A percentile compares a stretch with the other conserved stretches of the same genome.
Conservation (phyloP, 2,797 vertebrate genomes). For the Pteronotus mesoamericanus region DNA sequence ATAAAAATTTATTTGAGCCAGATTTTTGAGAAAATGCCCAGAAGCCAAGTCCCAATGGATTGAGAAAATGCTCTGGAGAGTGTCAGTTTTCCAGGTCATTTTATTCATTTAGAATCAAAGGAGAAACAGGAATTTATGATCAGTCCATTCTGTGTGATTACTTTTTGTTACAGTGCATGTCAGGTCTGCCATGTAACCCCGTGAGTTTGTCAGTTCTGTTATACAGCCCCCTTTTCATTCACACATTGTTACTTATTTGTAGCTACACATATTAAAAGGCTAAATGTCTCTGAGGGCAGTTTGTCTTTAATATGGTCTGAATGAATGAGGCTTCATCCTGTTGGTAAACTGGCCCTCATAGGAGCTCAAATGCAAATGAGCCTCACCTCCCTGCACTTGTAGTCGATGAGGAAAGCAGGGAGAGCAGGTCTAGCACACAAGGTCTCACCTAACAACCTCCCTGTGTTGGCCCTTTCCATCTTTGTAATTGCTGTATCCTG, state of each 20-base stretch:
- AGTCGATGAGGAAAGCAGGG: not conserved
- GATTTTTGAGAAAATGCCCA: not conserved
- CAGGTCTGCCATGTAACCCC: not conserved
- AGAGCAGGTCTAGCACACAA: not conserved
- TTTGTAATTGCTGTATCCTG: conserved; percentile 73
- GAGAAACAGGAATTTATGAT: not conserved
- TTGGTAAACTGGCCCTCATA: not conserved
- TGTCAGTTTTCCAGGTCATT: not conserved
- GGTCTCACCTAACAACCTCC: not conserved
- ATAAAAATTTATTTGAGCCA: not conserved
- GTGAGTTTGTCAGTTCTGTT: not conserved
- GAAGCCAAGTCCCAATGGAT: not conserved
- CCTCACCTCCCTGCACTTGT: not conserved
- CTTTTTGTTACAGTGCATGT: not conserved
- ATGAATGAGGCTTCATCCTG: conserved; percentile 9
- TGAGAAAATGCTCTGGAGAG: not conserved
- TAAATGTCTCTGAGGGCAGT: conserved; percentile 32
- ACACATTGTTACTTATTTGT: not conserved
- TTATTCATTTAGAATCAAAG: not conserved
- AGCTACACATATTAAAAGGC: conserved; percentile 38
- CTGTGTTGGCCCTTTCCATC: not conserved
- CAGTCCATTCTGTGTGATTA: too few relatives aligned
- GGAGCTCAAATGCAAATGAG: conserved; percentile 35
- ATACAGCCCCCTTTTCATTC: not conserved
- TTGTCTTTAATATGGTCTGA: conserved; percentile 25